Evolutionary conservation across 2,888 invertebrate species (phyloP), one percentile per base, ranked within the genome.

Genomic region (Antheraea yamamai): DNA sequence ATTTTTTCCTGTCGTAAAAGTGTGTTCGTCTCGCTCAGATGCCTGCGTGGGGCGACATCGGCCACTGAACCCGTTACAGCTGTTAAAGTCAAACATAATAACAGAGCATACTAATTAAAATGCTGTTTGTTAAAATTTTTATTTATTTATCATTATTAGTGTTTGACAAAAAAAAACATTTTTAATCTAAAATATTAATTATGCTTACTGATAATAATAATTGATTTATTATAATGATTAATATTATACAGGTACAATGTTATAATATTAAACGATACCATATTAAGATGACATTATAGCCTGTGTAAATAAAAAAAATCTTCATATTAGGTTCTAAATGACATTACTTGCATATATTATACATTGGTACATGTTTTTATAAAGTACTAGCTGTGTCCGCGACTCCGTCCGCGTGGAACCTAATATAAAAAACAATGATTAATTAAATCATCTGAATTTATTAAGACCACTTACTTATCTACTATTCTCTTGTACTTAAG

Each of bases 51-150:
- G 89, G 86, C 84, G 76, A 81, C 87, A 84, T 81, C 86, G 91
- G 89, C 79, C 90, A 86, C 77, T 88, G 91, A 92, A 89, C 91
- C 82, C 77, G 81, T 77, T 81, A 85, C 91, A 89, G 91, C 73
- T 75, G 68, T 73, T 74, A 71, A 74, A 55, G 74, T 71, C 74
- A 74, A 74, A 74, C 70, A 72, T 75, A 75, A 58, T 39, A 71
- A 74, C 39, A 71, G 71, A 58, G 71, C 61, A 61, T 39, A 20
- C 35, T 70, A 70, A 70, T 70, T 70, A 70, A 70, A 70, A 39
- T 20, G 16, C 70, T 39, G 39, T 70, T 70, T 35, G 39, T 39
- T 70, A 39, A n/a, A 1, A 68, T 39, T 70, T 20, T 20, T 35
- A n/a, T 39, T 68, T 35, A 68, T 58, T 55, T 55, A 18, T 55